Evolutionary conservation across 2,888 invertebrate species (phyloP), one percentile per base, ranked within the genome.

Genomic region (Erannis defoliaria): DNA sequence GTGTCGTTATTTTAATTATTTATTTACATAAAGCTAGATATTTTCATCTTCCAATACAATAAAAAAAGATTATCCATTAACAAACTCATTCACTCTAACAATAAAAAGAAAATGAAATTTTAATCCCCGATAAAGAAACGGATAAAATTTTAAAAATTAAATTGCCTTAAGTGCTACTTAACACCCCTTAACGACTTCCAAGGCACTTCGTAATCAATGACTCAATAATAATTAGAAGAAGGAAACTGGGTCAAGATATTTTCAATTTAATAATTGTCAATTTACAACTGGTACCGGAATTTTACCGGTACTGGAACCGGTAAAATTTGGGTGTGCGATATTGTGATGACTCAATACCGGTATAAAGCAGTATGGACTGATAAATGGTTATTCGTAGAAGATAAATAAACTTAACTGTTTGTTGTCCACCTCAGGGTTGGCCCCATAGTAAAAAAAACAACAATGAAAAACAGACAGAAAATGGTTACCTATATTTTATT

Each of bases 241-340:
- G 35, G 37, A 18, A 62, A 57, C 51, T 56, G 40, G 62, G 62
- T 62, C 62, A 56, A 62, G 56, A 53, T 62, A 56, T 56, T 62
- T 54, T 57, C 54, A 63, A 63, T 63, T 54, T 63, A 50, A 63
- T 63, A 63, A 63, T 63, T 63, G 62, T 29, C 55, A 58, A 63
- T 62, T 62, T 62, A 62, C 62, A 56, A 62, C 38, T 23, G 50
- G 50, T 51, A 55, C 55, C 31, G 56, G 51, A 62, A 56, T 53
- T 54, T 51, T 46, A 55, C 56, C 40, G 51, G 61, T 31, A 51
- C 45, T 31, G 40, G 43, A 54, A 54, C 37, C 43, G 46, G 55
- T 56, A 38, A 59, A 53, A 55, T 55, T 60, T n/a, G 42, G 43
- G 35, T 26, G 19, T 53, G 58, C 53, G 16, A 55, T 48, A 60